Percentiles rank a stretch among this genome's conserved stretches.
Evolutionary conservation across 2,888 invertebrate species (phyloP).

Genomic region (Zygaena filipendulae): DNA sequence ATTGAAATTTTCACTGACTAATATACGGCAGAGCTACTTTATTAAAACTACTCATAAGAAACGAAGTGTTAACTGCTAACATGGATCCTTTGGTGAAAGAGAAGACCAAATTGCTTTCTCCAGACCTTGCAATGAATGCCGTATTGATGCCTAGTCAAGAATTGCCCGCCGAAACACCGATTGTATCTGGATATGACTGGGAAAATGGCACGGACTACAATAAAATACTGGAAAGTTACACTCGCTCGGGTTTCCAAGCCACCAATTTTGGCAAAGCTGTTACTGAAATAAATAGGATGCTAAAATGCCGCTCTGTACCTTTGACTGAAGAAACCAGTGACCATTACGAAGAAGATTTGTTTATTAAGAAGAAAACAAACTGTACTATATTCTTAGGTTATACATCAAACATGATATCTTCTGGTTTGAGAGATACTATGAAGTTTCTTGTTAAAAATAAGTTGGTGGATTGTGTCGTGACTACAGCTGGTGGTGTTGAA

Average conservation of each 20-base stretch:
- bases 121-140: conserved; percentile 73
- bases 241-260: conserved; percentile 94
- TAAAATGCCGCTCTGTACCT: conserved; percentile 76
- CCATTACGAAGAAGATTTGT: conserved; percentile 80
- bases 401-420: conserved; percentile 97
- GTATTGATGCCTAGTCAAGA: conserved; percentile 77
- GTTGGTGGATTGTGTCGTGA: conserved; percentile 95
- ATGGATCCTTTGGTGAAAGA: too few species aligned
- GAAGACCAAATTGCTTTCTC: conserved; percentile 34
- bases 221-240: conserved; percentile 82
- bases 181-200: conserved; percentile 92
- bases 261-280: conserved; percentile 94
- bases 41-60: too few species aligned
- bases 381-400: conserved; percentile 98
- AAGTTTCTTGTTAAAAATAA: conserved; percentile 72
- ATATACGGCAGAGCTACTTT: too few species aligned
- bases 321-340: conserved; percentile 75
- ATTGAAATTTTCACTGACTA: too few species aligned
- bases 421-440: conserved; percentile 92
- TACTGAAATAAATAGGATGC: conserved; percentile 92
- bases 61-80: too few species aligned
- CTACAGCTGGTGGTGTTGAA: conserved; percentile 97
- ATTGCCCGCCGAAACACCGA: conserved; percentile 73
- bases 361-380: conserved; percentile 78
- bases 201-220: conserved; percentile 89